Evolutionary conservation across 2,797 vertebrate genomes (phyloP).

Genomic region (Dromococcyx pavoninus): DNA sequence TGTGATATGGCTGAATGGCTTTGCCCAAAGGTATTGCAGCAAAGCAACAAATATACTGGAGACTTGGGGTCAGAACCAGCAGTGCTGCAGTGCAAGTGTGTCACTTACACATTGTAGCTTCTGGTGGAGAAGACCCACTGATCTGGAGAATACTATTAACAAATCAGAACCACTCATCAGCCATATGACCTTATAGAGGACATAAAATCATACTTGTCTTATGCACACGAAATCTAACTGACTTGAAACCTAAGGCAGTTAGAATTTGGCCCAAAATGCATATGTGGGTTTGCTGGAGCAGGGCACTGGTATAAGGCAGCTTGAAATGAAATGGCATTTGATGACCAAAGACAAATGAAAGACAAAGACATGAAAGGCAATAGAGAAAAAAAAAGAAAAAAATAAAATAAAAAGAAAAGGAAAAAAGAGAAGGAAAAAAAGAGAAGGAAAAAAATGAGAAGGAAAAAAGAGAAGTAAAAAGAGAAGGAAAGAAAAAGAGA

Average conservation of each 20-base stretch:
- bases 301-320: neutral
- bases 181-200: neutral
- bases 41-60: constrained; percentile 47
- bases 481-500: too few species aligned
- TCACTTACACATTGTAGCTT: neutral
- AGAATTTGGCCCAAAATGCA: neutral
- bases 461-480: too few species aligned
- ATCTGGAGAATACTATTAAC: constrained; percentile 31
- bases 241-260: neutral
- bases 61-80: neutral
- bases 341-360: neutral
- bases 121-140: constrained; percentile 34
- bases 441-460: too few species aligned
- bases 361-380: neutral
- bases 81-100: neutral
- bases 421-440: too few species aligned
- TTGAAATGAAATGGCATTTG: neutral
- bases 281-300: neutral
- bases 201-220: neutral
- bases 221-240: neutral
- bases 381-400: accelerated
- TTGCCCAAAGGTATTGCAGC: constrained; percentile 56
- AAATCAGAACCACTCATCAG: neutral
- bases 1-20: neutral
- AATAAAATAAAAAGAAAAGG: too few species aligned